phyloP scores from a whole-genome alignment of 2,113 vertebrate genomes.

The Rallus limicola region DNA sequence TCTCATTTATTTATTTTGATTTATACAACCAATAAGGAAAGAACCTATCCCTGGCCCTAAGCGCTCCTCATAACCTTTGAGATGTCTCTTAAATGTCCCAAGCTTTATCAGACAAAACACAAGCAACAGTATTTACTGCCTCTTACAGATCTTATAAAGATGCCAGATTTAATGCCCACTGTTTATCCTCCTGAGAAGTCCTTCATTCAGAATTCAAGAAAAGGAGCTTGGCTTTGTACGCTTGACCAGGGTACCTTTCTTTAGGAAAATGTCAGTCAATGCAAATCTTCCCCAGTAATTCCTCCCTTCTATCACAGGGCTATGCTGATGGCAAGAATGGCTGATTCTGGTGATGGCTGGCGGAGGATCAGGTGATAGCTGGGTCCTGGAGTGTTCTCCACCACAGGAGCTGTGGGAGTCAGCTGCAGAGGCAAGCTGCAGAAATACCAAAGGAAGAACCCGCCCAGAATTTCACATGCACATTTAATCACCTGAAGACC shows the following conservation, averaged over 20 bases:
- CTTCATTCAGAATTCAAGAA: not conserved
- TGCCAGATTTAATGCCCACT: not conserved
- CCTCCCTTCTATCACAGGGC: not conserved
- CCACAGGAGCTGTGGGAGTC: rapidly evolving
- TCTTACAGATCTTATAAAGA: not conserved
- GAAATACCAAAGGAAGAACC: not conserved
- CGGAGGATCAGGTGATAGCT: rapidly evolving
- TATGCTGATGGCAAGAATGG: not conserved
- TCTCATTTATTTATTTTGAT: not conserved
- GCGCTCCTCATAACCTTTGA: not conserved
- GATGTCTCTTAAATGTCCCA: not conserved
- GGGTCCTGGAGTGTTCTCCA: not conserved
- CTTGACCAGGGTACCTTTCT: not conserved
- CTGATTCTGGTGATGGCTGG: not conserved
- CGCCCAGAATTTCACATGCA: not conserved
- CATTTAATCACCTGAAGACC: not conserved
- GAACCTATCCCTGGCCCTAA: not conserved
- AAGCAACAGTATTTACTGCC: not conserved
- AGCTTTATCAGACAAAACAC: not conserved
- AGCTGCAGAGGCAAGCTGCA: not conserved
- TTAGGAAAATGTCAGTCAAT: not conserved
- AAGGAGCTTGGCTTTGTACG: not conserved
- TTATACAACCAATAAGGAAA: not conserved
- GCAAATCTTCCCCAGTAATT: not conserved
- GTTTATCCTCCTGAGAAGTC: not conserved